Evolutionary conservation across 2,888 invertebrate species (phyloP), one percentile per base, ranked within the genome.

Genomic region (Aphidoletes aphidimyza): DNA sequence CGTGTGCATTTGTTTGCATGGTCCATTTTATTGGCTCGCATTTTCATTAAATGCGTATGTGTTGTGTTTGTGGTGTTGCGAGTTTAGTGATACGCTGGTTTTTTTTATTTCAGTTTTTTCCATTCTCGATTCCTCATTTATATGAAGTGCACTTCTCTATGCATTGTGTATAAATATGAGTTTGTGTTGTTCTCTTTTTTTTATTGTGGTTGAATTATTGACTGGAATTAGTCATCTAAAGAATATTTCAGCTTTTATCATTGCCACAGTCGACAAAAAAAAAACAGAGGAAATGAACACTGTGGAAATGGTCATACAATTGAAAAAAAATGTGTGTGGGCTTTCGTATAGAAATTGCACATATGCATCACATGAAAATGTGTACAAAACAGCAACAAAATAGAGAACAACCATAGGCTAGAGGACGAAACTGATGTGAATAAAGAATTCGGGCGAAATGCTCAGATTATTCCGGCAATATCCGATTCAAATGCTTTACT

Each of bases 151-250:
- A 81, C 0, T 37, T 37, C 6, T 36, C 2, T 37, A 37, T 37
- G 36, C 78, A 78, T 17, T 78, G 1, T 19, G 19, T 8, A n/a
- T n/a, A n/a, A n/a, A n/a, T n/a, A n/a, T n/a, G n/a, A n/a, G n/a
- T n/a, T n/a, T n/a, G n/a, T n/a, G n/a, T n/a, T n/a, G n/a, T n/a
- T n/a, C n/a, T n/a, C n/a, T n/a, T n/a, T n/a, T n/a, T n/a, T n/a
- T n/a, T 78, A 36, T 36, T 78, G 36, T 19, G 78, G 36, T 36
- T 36, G 78, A 36, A 36, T 78, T 78, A 36, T 78, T 78, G 81
- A 11, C 37, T 81, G n/a, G 37, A 81, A 81, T 81, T 81, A 37
- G 81, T 37, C 37, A 9, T 26, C 69, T 69, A 69, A 69, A 69
- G n/a, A 14, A 69, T 30, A 69, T 69, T 69, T 69, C 2, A 5